phyloP scores from a whole-genome alignment of 2,888 invertebrate species.

The Xanthorhoe designata region DNA sequence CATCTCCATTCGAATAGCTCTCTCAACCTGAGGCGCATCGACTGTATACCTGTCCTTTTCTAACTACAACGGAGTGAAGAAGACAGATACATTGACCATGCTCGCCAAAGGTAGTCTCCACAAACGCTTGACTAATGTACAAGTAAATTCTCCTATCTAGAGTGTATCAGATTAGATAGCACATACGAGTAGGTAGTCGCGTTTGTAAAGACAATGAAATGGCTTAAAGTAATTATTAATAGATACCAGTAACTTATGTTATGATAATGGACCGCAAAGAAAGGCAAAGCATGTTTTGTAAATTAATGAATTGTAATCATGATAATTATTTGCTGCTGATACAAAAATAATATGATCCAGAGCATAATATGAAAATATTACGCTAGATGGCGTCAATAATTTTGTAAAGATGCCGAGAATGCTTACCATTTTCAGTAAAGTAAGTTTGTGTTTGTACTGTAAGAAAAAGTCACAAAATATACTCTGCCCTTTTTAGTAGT shows the following conservation, averaged over 20 bases:
- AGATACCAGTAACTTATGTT: slow-evolving; percentile 6
- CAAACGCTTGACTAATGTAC: slow-evolving; percentile 8
- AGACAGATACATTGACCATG: slow-evolving; percentile 15
- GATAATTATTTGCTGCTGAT: slow-evolving; percentile 5
- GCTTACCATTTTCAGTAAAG: slow-evolving; percentile 22
- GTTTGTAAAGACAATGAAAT: slow-evolving; percentile 16
- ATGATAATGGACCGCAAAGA: slow-evolving; percentile 46
- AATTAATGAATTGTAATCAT: slow-evolving; percentile 11
- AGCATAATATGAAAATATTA: slow-evolving; percentile 11
- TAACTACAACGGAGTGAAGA: slow-evolving; percentile 14
- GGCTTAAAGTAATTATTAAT: slow-evolving; percentile 9
- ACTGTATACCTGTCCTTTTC: slow-evolving; percentile 26
- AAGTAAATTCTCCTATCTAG: not conserved
- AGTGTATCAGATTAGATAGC: not conserved
- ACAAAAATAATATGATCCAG: slow-evolving; percentile 2
- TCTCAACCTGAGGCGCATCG: slow-evolving; percentile 15
- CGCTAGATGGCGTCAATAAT: not conserved
- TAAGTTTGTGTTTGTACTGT: slow-evolving; percentile 25
- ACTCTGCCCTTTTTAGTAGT: slow-evolving; percentile 20
- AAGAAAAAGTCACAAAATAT: slow-evolving; percentile 25
- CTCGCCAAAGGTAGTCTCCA: slow-evolving; percentile 12
- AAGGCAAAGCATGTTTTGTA: slow-evolving; percentile 58
- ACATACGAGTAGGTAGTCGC: not conserved
- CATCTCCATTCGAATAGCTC: slow-evolving; percentile 23
- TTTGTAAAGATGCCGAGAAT: not conserved